A percentile compares a stretch with the other conserved stretches of the same genome.
Evolutionary conservation across 2,113 vertebrate genomes (phyloP).

Genomic region (Lepus timidus): DNA sequence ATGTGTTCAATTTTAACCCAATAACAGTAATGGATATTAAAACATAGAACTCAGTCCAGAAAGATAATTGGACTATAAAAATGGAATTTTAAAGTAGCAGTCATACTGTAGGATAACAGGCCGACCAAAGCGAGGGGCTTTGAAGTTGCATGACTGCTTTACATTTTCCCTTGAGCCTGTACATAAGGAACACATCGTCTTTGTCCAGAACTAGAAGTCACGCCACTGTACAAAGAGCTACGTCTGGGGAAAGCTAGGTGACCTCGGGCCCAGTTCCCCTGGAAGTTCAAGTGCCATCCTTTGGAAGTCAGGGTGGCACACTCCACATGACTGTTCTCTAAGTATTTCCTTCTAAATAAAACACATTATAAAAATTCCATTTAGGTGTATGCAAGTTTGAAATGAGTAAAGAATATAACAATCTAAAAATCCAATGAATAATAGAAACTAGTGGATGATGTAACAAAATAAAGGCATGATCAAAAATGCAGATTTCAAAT

Average conservation of each 20-base stretch:
- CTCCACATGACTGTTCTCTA: background rate
- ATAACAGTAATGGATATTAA: conserved; percentile 87
- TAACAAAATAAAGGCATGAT: background rate
- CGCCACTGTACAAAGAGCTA: background rate
- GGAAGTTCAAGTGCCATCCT: background rate
- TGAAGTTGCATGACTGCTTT: conserved; percentile 56
- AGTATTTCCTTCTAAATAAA: background rate
- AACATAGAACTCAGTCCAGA: conserved; percentile 80
- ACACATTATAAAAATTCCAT: background rate
- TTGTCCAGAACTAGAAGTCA: background rate
- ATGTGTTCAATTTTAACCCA: conserved; percentile 87
- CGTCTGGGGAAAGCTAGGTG: background rate
- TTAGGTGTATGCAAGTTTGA: background rate
- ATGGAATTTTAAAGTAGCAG: conserved; percentile 79
- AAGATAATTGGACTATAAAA: conserved; percentile 82
- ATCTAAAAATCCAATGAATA: background rate
- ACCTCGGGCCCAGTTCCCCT: background rate
- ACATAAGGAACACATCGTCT: conserved; percentile 20
- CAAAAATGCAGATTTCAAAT: background rate
- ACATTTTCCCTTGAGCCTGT: background rate
- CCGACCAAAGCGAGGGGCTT: conserved; percentile 58
- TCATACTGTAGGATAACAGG: conserved; percentile 61
- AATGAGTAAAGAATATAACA: background rate
- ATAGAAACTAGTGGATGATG: background rate
- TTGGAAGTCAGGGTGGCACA: background rate